These are phyloP conservation scores for Octopus sinensis DNA, from an alignment of 1,140 invertebrate genomes.

Conservation along the genomic window DNA sequence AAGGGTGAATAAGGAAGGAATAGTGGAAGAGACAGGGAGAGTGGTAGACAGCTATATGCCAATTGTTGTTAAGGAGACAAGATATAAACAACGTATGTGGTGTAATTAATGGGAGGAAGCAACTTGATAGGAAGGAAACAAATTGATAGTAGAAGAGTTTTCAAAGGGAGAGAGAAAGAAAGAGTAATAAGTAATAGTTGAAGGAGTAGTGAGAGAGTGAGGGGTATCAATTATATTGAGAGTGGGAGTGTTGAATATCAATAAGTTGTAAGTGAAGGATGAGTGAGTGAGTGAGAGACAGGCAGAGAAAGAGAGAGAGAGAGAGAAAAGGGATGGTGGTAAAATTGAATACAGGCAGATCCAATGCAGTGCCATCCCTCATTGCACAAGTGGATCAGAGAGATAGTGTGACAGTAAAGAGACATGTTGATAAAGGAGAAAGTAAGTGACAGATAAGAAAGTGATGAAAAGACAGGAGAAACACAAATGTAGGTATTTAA, in stretches of 20 bases:
- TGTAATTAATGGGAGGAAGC: too few relatives aligned
- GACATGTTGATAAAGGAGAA: not conserved
- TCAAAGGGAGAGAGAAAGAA: not conserved
- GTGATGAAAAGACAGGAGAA: not conserved
- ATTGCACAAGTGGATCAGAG: not conserved
- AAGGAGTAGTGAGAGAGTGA: not conserved
- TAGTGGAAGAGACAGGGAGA: not conserved
- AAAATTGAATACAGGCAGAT: too few relatives aligned
- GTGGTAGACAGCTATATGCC: not conserved
- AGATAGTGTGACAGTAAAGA: not conserved
- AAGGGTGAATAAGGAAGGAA: not conserved
- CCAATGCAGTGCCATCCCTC: not conserved
- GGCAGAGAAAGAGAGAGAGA: conserved; percentile 4
- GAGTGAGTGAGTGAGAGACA: not conserved
- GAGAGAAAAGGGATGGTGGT: not conserved
- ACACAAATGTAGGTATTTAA: too few relatives aligned
- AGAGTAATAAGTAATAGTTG: not conserved
- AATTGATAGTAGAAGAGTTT: not conserved
- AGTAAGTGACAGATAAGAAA: not conserved
- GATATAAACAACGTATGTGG: too few relatives aligned
- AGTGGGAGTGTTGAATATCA: not conserved
- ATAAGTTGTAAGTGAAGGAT: not conserved
- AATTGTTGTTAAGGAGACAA: too few relatives aligned
- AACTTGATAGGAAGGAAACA: not conserved
- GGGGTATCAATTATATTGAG: not conserved